phyloP scores from a whole-genome alignment of 2,797 vertebrate species.

The Rhyacichthys aspro region DNA sequence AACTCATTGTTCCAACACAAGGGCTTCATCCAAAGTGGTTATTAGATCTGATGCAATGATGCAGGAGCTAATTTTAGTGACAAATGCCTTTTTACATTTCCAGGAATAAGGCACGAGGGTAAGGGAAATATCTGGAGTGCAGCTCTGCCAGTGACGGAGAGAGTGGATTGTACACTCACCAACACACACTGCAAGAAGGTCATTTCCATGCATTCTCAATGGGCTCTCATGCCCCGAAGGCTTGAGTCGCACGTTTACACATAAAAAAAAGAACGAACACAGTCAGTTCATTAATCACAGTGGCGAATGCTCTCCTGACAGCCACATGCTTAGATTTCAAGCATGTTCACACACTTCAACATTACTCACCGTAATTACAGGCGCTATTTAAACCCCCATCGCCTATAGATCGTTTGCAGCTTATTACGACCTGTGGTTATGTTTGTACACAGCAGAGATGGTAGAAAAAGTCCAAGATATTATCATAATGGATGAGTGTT shows the following conservation, averaged over 20 bases:
- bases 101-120: conserved; percentile 32
- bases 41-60: conserved; percentile 30
- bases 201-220: conserved; percentile 48
- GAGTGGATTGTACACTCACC: conserved; percentile 13
- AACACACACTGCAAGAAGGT: conserved; percentile 18
- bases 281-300: conserved; percentile 50
- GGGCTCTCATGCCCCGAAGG: conserved; percentile 21
- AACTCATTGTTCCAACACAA: conserved; percentile 16
- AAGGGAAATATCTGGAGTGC: conserved; percentile 11
- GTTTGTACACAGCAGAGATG: conserved; percentile 5
- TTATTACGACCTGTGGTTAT: background rate
- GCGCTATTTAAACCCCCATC: conserved; percentile 13
- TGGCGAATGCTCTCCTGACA: conserved; percentile 22
- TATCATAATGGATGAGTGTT: background rate
- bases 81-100: conserved; percentile 30
- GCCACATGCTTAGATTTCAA: conserved; percentile 18
- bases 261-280: conserved; percentile 16
- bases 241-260: conserved; percentile 11
- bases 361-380: conserved; percentile 32
- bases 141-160: background rate
- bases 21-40: conserved; percentile 18
- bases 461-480: background rate
- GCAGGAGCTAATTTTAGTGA: conserved; percentile 38
- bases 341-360: background rate
- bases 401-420: conserved; percentile 12